Percentiles rank a stretch among this genome's conserved stretches.
phyloP scores from a whole-genome alignment of 2,888 invertebrate genomes.

The Amaurobius ferox region DNA sequence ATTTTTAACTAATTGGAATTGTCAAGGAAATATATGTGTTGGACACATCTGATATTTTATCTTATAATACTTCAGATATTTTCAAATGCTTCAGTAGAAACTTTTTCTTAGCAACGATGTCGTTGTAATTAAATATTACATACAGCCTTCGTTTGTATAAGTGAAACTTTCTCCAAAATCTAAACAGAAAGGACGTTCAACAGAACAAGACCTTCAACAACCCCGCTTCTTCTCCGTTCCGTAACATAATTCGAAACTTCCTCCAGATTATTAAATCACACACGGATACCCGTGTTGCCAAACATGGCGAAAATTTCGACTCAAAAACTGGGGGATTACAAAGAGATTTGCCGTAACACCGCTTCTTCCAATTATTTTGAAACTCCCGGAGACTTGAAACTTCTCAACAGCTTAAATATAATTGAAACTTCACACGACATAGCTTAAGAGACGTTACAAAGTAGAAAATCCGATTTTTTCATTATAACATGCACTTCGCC shows the following conservation, averaged over 20 bases:
- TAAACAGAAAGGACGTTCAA: background rate
- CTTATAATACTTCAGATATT: too few species aligned
- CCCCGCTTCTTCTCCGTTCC: background rate
- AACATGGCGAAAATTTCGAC: slow-evolving; percentile 14
- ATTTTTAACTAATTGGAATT: too few species aligned
- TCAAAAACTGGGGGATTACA: slow-evolving; percentile 14
- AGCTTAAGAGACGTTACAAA: slow-evolving; percentile 11
- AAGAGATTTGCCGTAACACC: slow-evolving; percentile 6
- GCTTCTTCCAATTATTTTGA: slow-evolving; percentile 16
- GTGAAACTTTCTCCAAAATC: too few species aligned
- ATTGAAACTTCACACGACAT: slow-evolving; percentile 16
- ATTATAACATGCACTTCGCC: background rate
- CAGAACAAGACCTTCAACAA: background rate
- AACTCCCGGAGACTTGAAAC: background rate
- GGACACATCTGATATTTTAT: too few species aligned
- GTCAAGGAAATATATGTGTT: too few species aligned
- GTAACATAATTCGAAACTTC: background rate
- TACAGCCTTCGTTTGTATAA: too few species aligned
- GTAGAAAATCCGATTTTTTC: slow-evolving; percentile 16
- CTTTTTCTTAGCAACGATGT: too few species aligned
- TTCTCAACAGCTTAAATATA: slow-evolving; percentile 18
- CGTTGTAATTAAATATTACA: too few species aligned
- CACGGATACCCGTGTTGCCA: slow-evolving; percentile 4
- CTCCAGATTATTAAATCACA: slow-evolving; percentile 12
- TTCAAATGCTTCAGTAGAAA: too few species aligned